These are phyloP conservation scores for Lasioglossum oenotherae DNA, from an alignment of 2,888 invertebrate genomes.

Conservation along the genomic window DNA sequence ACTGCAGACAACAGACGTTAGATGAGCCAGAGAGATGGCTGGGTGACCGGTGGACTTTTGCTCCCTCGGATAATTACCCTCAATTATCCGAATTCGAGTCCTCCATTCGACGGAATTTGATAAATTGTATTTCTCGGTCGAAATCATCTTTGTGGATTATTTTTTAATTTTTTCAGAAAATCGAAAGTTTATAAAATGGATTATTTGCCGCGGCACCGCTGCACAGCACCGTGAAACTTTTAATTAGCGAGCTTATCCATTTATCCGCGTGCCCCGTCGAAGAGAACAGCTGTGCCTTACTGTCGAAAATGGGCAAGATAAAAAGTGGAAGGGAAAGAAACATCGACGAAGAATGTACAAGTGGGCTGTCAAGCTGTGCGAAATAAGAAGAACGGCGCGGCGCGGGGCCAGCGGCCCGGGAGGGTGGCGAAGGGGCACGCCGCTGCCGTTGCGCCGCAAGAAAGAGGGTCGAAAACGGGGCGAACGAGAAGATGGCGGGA, in stretches of 20 bases:
- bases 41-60: background rate
- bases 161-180: too few relatives aligned
- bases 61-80: background rate
- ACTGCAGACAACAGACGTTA: background rate
- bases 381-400: background rate
- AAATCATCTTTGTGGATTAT: too few relatives aligned
- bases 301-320: slow-evolving; percentile 28
- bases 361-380: slow-evolving; percentile 29
- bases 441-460: background rate
- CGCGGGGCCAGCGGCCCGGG: background rate
- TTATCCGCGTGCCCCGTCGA: slow-evolving; percentile 72
- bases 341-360: slow-evolving; percentile 55
- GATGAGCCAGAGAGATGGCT: slow-evolving; percentile 1
- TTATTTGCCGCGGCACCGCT: too few relatives aligned
- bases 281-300: slow-evolving; percentile 68
- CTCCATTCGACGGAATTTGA: too few relatives aligned
- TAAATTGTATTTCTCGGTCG: too few relatives aligned
- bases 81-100: background rate
- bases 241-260: slow-evolving; percentile 80
- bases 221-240: background rate
- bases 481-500: slow-evolving; percentile 70
- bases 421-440: background rate
- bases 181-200: too few relatives aligned
- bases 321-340: slow-evolving; percentile 52
- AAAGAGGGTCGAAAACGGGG: slow-evolving; percentile 20